phyloP scores from a whole-genome alignment of 2,113 vertebrate genomes.

The Crotalus tigris region DNA sequence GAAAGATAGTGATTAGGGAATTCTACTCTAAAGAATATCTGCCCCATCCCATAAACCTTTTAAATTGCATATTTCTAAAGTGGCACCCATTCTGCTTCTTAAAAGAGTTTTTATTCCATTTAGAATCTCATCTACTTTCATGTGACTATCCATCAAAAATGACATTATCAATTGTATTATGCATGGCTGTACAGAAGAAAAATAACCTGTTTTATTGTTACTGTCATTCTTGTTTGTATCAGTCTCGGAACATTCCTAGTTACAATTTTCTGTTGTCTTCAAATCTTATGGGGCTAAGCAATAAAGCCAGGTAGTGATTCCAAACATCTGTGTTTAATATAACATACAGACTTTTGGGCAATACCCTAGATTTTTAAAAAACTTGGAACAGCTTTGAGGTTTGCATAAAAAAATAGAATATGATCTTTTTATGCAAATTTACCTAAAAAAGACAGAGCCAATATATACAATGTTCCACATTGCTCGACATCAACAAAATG shows the following conservation, averaged over 20 bases:
- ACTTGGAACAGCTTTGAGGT: constrained; percentile 31
- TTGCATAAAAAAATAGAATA: constrained; percentile 34
- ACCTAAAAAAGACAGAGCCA: background rate
- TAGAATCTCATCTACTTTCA: constrained; percentile 27
- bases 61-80: background rate
- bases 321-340: constrained; percentile 34
- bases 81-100: background rate
- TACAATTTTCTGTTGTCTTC: constrained; percentile 38
- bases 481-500: background rate
- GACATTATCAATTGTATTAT: constrained; percentile 34
- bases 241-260: constrained; percentile 17
- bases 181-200: constrained; percentile 20
- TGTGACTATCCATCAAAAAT: constrained; percentile 26
- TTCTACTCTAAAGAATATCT: background rate
- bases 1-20: background rate
- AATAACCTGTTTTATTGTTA: constrained; percentile 29
- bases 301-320: constrained; percentile 44
- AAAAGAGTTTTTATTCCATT: constrained; percentile 7
- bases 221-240: constrained; percentile 33
- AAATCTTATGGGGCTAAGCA: constrained; percentile 16
- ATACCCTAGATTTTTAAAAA: constrained; percentile 29
- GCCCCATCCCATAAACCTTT: background rate
- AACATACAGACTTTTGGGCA: constrained; percentile 27
- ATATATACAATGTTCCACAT: background rate
- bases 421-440: background rate